Evolutionary conservation across 2,888 invertebrate genomes (phyloP).

Genomic region (Petrolisthes manimaculis): DNA sequence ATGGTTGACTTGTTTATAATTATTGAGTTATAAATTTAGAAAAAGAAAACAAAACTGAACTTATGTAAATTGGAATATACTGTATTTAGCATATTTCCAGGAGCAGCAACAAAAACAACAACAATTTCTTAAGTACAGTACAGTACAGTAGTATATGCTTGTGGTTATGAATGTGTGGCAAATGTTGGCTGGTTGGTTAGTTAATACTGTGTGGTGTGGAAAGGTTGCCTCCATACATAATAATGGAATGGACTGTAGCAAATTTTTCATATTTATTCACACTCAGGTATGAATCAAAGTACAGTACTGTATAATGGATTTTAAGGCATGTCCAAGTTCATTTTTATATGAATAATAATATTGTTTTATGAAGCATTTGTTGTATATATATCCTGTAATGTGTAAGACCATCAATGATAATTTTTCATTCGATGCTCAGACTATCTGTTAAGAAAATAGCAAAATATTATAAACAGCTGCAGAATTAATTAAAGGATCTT

Average conservation of each 20-base stretch:
- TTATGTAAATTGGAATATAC: too few relatives aligned
- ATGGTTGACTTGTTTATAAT: too few relatives aligned
- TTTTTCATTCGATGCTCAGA: not conserved
- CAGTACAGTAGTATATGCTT: too few relatives aligned
- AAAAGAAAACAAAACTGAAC: too few relatives aligned
- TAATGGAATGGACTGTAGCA: not conserved
- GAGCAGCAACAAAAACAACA: too few relatives aligned
- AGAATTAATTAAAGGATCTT: not conserved
- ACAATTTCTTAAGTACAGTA: too few relatives aligned
- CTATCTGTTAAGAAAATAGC: too few relatives aligned
- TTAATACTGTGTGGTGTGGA: too few relatives aligned
- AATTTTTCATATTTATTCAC: not conserved
- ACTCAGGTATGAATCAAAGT: slow-evolving; percentile 14
- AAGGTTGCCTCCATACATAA: not conserved
- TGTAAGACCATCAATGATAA: not conserved
- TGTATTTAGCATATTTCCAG: too few relatives aligned
- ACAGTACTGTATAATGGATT: not conserved
- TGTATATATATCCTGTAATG: not conserved
- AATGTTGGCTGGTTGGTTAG: too few relatives aligned
- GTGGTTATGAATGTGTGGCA: too few relatives aligned
- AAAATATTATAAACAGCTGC: not conserved
- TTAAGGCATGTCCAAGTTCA: not conserved
- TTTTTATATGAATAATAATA: slow-evolving; percentile 16
- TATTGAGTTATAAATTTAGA: too few relatives aligned
- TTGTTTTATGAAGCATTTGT: not conserved